Evolutionary conservation across 2,888 invertebrate species (phyloP), one percentile per base, ranked within the genome.

Genomic region (Tipula confusa): DNA sequence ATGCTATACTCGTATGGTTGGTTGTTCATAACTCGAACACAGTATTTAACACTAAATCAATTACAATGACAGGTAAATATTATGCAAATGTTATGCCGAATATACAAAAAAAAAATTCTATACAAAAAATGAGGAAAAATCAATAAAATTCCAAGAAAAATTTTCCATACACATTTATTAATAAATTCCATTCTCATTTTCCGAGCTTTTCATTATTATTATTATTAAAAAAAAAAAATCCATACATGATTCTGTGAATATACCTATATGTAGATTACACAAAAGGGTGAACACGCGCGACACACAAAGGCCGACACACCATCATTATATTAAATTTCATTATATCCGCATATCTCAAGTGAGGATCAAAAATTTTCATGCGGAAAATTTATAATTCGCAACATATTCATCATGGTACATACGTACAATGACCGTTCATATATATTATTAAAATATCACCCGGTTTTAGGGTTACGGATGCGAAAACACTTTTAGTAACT

Each of bases 61-160:
- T 64, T 64, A 64, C 64, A 64, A 64, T 64, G 64, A 64, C 64
- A 64, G 64, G 64, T 64, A 64, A 64, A 64, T 64, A 24, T 64
- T 64, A 64, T 64, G 64, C 64, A 64, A 64, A 64, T 64, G 24
- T 2, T 7, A 64, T 64, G 18, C 18, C 64, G n/a, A n/a, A 64
- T 64, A 9, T 2, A 64, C 64, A 64, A 64, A 64, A n/a, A n/a
- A n/a, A n/a, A 64, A 18, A 24, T 24, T 64, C 24, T 64, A 18
- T 18, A 64, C 24, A n/a, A 7, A 64, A 64, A 64, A 64, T 24
- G 64, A 24, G 64, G 24, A 64, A 64, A n/a, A 64, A 64, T 64
- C 64, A 64, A 64, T 64, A 64, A 64, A 64, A 24, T 64, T 64
- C 64, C 24, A 64, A 64, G 24, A 64, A 64, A 24, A 64, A 64